Base-by-base conservation (phyloP, 2,888 invertebrate species). In the Agonopterix subpropinquella region DNA sequence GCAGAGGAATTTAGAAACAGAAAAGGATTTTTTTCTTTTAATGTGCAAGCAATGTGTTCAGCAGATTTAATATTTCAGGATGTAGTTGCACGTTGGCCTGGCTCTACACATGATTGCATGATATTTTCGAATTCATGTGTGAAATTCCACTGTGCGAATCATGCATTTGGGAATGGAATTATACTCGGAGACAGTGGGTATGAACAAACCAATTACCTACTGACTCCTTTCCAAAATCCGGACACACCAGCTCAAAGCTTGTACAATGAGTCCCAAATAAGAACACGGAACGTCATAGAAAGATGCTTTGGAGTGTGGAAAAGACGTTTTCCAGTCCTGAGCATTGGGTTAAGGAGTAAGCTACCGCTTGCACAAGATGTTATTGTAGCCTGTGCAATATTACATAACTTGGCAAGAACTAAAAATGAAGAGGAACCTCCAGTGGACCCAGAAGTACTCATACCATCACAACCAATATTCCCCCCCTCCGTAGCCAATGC, bases 161-260 rank as follows among this genome's bases (percentile, higher is more conserved):
- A 53, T 2, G 51, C 44, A 48, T 61, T 57, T 35, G 36, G 43
- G 13, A 13, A 13, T 13, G 56, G 55, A 2, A 39, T 47, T 36
- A 39, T 59, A 8, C 46, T 61, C n/a, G 59, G 59, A 15, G 59
- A 61, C 49, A 51, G 47, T 43, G 56, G 54, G 1, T 58, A 56
- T 45, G 36, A 51, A 2, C 56, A 53, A 39, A 51, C 46, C 9
- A 45, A 50, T 9, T 59, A 55, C 48, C 39, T 61, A 41, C 54
- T 59, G 15, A 59, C 57, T 4, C 56, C 58, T 4, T 1, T 58
- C 0, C 15, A 52, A 0, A 48, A 52, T 13, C 52, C 51, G 4
- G 10, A 4, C 4, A 54, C 47, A 8, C 43, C 36, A 8, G 13
- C 51, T 47, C 55, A 62, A 46, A 51, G 54, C 36, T 15, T 28